A percentile compares a stretch with the other conserved stretches of the same genome.
Conservation (phyloP, 2,113 vertebrate genomes). For the Hippocampus mohnikei region DNA sequence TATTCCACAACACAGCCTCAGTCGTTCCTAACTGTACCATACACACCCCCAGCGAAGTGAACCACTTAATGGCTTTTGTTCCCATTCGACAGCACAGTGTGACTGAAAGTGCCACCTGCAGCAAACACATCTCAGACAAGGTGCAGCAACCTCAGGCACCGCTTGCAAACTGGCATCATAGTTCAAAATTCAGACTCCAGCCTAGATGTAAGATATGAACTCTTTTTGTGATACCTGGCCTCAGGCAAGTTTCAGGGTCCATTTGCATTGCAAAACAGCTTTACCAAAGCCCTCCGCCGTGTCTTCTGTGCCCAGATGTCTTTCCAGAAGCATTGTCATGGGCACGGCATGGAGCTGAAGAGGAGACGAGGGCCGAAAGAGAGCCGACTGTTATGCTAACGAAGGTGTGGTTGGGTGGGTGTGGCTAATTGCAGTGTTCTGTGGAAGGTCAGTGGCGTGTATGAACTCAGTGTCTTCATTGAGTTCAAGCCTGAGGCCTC, state of each 20-base stretch:
- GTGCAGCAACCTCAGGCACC: neutral
- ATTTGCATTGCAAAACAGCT: conserved; percentile 27
- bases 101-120: neutral
- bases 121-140: neutral
- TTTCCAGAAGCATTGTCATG: conserved; percentile 53
- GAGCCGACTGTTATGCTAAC: conserved; percentile 61
- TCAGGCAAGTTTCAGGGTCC: neutral
- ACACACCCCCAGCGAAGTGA: too few relatives aligned
- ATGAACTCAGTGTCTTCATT: conserved; percentile 18
- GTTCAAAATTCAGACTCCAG: neutral
- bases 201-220: neutral
- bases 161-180: neutral
- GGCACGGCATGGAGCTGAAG: conserved; percentile 41
- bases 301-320: conserved; percentile 16
- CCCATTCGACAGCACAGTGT: neutral
- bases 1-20: neutral
- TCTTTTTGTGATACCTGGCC: conserved; percentile 2
- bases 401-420: conserved; percentile 45
- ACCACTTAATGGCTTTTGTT: neutral
- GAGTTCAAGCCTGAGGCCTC: conserved; percentile 30
- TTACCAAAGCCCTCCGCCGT: conserved; percentile 38
- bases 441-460: conserved; percentile 25
- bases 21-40: neutral
- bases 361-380: conserved; percentile 28
- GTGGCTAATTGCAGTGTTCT: conserved; percentile 19